Evolutionary conservation across 2,797 vertebrate species (phyloP).

Genomic region (Lithobates pipiens): DNA sequence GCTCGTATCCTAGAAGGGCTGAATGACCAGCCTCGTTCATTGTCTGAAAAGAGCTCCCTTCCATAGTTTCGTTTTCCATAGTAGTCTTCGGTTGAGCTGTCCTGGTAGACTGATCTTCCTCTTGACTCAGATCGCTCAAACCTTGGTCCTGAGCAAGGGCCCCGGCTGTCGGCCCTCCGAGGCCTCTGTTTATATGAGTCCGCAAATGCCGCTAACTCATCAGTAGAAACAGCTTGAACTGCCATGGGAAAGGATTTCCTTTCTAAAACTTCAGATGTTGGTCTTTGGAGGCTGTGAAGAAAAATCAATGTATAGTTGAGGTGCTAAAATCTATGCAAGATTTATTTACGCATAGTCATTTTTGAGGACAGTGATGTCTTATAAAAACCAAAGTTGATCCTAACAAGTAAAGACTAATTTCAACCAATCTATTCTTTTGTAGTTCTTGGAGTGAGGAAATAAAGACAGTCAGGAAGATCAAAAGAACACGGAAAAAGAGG

Average conservation of each 20-base stretch:
- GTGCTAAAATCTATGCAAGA: too few species aligned
- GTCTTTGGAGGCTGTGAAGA: constrained; percentile 84
- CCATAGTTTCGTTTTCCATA: constrained; percentile 71
- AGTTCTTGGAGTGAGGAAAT: too few species aligned
- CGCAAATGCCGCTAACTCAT: constrained; percentile 92
- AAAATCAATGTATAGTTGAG: not conserved
- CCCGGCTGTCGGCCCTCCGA: constrained; percentile 77
- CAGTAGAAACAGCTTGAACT: constrained; percentile 89
- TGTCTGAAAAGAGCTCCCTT: constrained; percentile 71
- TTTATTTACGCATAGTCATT: too few species aligned
- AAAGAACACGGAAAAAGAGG: too few species aligned
- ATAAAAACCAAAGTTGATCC: too few species aligned
- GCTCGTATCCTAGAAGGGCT: constrained; percentile 79
- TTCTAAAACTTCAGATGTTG: constrained; percentile 88
- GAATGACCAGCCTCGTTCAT: constrained; percentile 74
- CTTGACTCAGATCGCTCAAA: constrained; percentile 74
- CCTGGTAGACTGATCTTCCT: constrained; percentile 72
- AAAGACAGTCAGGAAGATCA: too few species aligned
- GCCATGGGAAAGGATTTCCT: constrained; percentile 85
- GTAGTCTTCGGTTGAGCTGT: constrained; percentile 75
- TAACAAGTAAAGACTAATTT: too few species aligned
- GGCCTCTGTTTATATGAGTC: constrained; percentile 76
- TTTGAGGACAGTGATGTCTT: too few species aligned
- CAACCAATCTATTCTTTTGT: too few species aligned
- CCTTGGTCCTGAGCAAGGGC: constrained; percentile 67